A percentile compares a stretch with the other conserved stretches of the same genome.
phyloP scores from a whole-genome alignment of 2,888 invertebrate genomes.

The Alloscopus bannaensis region DNA sequence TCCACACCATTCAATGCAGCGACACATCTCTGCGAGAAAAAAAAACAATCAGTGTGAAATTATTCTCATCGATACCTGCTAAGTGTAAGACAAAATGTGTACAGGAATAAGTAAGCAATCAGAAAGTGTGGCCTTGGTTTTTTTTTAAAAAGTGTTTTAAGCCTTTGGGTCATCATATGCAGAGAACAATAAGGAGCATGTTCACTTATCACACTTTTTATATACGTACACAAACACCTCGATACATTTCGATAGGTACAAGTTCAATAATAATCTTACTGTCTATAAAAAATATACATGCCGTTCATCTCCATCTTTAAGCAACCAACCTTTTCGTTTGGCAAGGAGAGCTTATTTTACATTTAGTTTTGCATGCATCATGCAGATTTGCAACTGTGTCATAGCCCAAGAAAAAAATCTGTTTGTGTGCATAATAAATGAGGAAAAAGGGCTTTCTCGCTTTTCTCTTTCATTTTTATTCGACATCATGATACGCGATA shows the following conservation, averaged over 20 bases:
- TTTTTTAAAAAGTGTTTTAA: background rate
- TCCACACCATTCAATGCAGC: too few species aligned
- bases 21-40: too few species aligned
- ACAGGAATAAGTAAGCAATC: too few species aligned
- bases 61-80: too few species aligned
- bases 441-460: slow-evolving; percentile 53
- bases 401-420: background rate
- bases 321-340: too few species aligned
- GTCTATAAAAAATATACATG: background rate
- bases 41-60: too few species aligned
- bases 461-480: slow-evolving; percentile 55
- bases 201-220: too few species aligned
- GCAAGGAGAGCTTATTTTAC: too few species aligned
- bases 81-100: too few species aligned
- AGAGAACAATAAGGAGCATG: background rate
- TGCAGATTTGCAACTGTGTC: slow-evolving; percentile 13
- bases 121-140: slow-evolving; percentile 2
- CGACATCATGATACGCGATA: slow-evolving; percentile 2
- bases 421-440: slow-evolving; percentile 53
- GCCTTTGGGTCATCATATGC: slow-evolving; percentile 12
- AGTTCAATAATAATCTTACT: background rate
- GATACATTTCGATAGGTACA: too few species aligned
- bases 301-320: too few species aligned
- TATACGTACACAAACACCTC: too few species aligned
- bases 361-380: background rate